Percentiles rank a stretch among this genome's conserved stretches.
phyloP scores from a whole-genome alignment of 2,797 vertebrate species.

The Sebastes hubbsi region DNA sequence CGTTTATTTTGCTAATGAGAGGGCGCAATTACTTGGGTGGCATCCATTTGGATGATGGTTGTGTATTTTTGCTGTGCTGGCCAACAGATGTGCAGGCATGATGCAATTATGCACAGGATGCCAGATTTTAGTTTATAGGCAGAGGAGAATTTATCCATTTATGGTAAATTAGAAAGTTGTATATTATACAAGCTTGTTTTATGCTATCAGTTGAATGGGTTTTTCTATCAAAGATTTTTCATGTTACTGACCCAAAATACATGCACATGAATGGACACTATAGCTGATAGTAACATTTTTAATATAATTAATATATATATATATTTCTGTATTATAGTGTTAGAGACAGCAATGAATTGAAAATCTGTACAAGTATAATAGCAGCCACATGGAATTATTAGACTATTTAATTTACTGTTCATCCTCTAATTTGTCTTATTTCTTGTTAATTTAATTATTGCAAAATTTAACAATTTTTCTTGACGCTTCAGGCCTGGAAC shows the following conservation, averaged over 20 bases:
- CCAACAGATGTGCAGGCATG: constrained; percentile 61
- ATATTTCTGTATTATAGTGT: neutral
- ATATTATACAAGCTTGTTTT: neutral
- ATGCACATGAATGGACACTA: neutral
- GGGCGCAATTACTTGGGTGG: constrained; percentile 72
- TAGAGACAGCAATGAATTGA: neutral
- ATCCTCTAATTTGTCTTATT: neutral
- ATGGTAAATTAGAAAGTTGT: constrained; percentile 24
- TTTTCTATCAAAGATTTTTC: neutral
- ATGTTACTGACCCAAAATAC: neutral
- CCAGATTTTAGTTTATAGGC: constrained; percentile 48
- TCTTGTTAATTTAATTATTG: neutral
- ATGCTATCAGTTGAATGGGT: neutral
- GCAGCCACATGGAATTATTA: neutral
- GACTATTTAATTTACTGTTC: neutral
- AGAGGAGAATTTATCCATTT: constrained; percentile 23
- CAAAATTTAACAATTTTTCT: neutral
- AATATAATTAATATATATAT: too few species aligned
- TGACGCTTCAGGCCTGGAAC: neutral
- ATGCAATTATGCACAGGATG: constrained; percentile 59
- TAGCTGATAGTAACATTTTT: neutral
- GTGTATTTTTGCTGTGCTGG: constrained; percentile 63
- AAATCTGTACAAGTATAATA: neutral
- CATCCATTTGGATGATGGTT: constrained; percentile 71
- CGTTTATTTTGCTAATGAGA: constrained; percentile 81